A percentile compares a stretch with the other conserved stretches of the same genome.
Evolutionary conservation across 2,797 vertebrate species (phyloP).

Genomic region (Parauchenoglanis punctatus): DNA sequence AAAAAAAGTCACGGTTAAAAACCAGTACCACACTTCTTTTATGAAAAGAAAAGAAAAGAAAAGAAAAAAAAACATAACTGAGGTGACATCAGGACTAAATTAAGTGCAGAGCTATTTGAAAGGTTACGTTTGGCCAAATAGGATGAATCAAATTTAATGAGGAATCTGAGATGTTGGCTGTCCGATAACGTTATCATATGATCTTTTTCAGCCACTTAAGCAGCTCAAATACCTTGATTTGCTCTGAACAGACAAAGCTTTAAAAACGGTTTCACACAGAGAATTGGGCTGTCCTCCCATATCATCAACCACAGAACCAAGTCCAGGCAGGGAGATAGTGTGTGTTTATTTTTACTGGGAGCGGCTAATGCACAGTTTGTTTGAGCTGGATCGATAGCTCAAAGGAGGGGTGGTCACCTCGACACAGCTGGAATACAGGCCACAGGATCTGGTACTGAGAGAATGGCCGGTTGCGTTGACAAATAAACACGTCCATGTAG

Average conservation of each 20-base stretch:
- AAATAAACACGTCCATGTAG: constrained; percentile 46
- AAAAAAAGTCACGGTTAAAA: neutral
- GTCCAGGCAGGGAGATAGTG: constrained; percentile 30
- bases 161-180: constrained; percentile 32
- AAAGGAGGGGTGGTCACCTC: constrained; percentile 46
- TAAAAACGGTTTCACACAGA: constrained; percentile 11
- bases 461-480: constrained; percentile 37
- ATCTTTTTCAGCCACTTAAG: constrained; percentile 23
- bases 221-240: neutral
- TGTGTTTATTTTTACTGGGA: constrained; percentile 61
- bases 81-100: constrained; percentile 8
- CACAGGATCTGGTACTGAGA: constrained; percentile 33
- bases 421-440: constrained; percentile 45
- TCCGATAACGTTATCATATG: constrained; percentile 34
- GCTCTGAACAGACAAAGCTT: constrained; percentile 11
- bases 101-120: constrained; percentile 20
- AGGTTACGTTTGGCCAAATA: constrained; percentile 32
- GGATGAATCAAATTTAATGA: constrained; percentile 9
- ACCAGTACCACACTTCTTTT: neutral
- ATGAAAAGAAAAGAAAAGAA: neutral
- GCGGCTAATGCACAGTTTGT: constrained; percentile 52
- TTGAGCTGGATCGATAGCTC: constrained; percentile 64
- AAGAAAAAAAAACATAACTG: neutral
- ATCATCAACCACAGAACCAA: constrained; percentile 41
- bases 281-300: constrained; percentile 25